Percentiles rank a stretch among this genome's conserved stretches.
Conservation (phyloP, 2,888 invertebrate species). For the Scaptomyza parva region DNA sequence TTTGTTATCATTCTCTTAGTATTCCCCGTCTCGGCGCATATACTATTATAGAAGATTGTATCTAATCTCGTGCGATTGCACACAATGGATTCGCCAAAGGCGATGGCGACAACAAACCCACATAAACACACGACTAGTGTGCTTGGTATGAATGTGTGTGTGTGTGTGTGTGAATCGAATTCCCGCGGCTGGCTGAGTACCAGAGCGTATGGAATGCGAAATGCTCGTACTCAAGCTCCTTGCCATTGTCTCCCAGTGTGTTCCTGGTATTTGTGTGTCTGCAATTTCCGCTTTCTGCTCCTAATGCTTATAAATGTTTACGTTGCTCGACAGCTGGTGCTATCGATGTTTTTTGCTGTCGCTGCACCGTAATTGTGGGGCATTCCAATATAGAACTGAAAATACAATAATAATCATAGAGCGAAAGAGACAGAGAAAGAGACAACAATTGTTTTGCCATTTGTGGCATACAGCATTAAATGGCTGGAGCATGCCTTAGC, state of each 20-base stretch:
- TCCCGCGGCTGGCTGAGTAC: conserved; percentile 41
- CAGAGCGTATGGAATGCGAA: conserved; percentile 12
- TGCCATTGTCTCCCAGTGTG: conserved; percentile 19
- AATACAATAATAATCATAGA: conserved; percentile 53
- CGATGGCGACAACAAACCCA: conserved; percentile 45
- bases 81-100: conserved; percentile 78
- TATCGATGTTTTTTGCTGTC: conserved; percentile 5
- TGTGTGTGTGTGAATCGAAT: conserved; percentile 36
- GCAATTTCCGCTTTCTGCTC: conserved; percentile 72
- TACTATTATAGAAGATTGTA: conserved; percentile 78
- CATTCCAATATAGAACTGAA: conserved; percentile 69
- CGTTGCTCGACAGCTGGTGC: conserved; percentile 16
- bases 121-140: conserved; percentile 10
- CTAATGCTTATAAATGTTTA: conserved; percentile 74
- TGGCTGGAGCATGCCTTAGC: conserved; percentile 30
- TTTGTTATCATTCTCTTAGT: conserved; percentile 35
- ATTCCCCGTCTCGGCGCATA: conserved; percentile 30
- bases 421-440: neutral
- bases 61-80: conserved; percentile 78
- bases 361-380: conserved; percentile 54
- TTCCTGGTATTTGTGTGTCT: conserved; percentile 39
- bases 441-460: conserved; percentile 29
- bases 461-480: conserved; percentile 39
- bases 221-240: conserved; percentile 11
- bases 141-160: conserved; percentile 18